Evolutionary conservation across 2,888 invertebrate genomes (phyloP), one percentile per base, ranked within the genome.

Genomic region (Unio pictorum): DNA sequence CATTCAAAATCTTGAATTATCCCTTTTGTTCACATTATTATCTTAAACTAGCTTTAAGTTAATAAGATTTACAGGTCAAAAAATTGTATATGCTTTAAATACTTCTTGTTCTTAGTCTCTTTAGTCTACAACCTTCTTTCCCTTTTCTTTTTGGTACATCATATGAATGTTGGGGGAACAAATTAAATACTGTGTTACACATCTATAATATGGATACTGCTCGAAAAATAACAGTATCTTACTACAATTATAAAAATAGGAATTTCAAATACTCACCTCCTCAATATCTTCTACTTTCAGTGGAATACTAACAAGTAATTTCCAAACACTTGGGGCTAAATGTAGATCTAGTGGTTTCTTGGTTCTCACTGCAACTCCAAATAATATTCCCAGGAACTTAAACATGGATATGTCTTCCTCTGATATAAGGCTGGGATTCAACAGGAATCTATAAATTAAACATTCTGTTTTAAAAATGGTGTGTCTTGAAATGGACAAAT

Each of bases 351-450:
- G 87, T 0, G 93, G 93, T 86, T 93, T 93, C 85, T 92, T 93
- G n/a, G 93, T 93, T 66, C 93, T 89, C 56, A 93, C 91, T 1
- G 93, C 93, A 57, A 93, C 93, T 3, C 93, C 93, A 87, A 93
- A 92, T 67, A 93, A 86, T 67, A 93, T 92, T 20, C 93, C 93
- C 74, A 93, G 89, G 88, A 93, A 93, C 84, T 93, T 93, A 84
- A 92, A 93, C 91, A 92, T 91, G 20, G 89, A 83, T n/a, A 93
- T 84, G 79, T 93, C 91, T 74, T 93, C 92, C 3, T 91, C 87
- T 2, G 91, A 89, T n/a, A 87, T 90, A 72, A 93, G 85, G 58
- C 92, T 91, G 1, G 93, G 93, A 86, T 93, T 93, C 63, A 93
- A 88, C 67, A 93, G 85, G 83, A 92, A 93, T 78, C 89, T 89